phyloP scores from a whole-genome alignment of 2,888 invertebrate genomes.

The Trissoscelio sp. region DNA sequence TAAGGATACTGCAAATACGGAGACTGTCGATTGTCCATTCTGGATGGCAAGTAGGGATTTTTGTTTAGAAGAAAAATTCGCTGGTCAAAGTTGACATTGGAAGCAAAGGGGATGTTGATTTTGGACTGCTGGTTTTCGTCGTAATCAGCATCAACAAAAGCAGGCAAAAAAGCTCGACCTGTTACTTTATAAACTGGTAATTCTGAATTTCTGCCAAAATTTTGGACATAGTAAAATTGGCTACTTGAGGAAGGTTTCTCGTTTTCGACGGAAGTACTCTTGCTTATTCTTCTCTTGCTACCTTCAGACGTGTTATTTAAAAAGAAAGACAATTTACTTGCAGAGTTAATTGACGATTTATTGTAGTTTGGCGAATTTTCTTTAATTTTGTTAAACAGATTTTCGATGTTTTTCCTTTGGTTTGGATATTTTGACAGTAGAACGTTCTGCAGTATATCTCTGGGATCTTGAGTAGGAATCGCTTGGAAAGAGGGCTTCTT shows the following conservation, averaged over 20 bases:
- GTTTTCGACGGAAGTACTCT: too few species aligned
- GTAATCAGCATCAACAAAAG: background rate
- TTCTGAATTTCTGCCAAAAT: background rate
- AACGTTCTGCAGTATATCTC: constrained; percentile 40
- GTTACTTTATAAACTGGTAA: constrained; percentile 11
- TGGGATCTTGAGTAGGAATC: constrained; percentile 32
- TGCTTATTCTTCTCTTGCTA: too few species aligned
- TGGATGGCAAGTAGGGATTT: constrained; percentile 12
- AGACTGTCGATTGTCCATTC: background rate
- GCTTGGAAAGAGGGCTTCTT: constrained; percentile 36
- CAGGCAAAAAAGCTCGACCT: constrained; percentile 21
- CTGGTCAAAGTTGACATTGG: constrained; percentile 66
- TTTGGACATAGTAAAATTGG: too few species aligned
- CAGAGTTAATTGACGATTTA: too few species aligned
- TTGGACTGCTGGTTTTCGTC: constrained; percentile 60
- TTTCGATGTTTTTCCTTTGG: constrained; percentile 35
- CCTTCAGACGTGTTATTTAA: constrained; percentile 1
- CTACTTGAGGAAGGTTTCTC: too few species aligned
- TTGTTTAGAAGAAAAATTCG: constrained; percentile 53
- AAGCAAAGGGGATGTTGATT: constrained; percentile 69
- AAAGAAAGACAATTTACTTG: background rate
- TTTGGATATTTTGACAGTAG: constrained; percentile 38
- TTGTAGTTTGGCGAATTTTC: background rate
- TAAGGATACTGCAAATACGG: constrained; percentile 19
- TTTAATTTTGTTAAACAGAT: constrained; percentile 25